phyloP scores from a whole-genome alignment of 2,888 invertebrate genomes.

The Macroteleia sp. region DNA sequence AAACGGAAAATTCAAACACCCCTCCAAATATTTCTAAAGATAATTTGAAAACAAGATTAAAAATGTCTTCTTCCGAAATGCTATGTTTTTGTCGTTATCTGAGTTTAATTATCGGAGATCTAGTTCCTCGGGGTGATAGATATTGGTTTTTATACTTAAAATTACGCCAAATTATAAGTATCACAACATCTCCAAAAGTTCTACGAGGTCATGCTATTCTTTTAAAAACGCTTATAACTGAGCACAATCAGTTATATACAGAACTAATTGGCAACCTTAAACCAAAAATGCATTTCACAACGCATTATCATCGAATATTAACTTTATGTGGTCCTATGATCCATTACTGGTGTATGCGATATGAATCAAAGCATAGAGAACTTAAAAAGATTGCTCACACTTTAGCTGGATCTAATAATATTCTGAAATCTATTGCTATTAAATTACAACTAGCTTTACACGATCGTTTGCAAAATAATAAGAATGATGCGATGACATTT shows the following conservation, averaged over 20 bases:
- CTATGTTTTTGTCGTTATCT: slow-evolving; percentile 40
- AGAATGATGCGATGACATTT: no score
- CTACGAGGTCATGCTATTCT: slow-evolving; percentile 7
- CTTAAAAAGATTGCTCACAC: no score
- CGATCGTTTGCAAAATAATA: no score
- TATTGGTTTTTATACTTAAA: slow-evolving; percentile 42
- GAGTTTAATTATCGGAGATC: slow-evolving; percentile 35
- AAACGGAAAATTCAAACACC: not conserved
- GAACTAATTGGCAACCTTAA: slow-evolving; percentile 34
- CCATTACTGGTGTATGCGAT: no score
- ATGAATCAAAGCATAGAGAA: no score
- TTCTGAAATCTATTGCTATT: no score
- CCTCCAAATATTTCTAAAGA: not conserved
- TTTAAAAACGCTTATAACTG: slow-evolving; percentile 17
- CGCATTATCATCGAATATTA: no score
- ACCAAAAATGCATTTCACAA: no score
- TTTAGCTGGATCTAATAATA: no score
- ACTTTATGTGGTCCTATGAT: no score
- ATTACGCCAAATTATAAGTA: slow-evolving; percentile 4
- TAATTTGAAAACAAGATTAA: slow-evolving; percentile 1
- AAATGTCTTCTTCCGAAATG: slow-evolving; percentile 5
- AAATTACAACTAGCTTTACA: no score
- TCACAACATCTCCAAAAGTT: slow-evolving; percentile 14
- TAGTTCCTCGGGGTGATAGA: slow-evolving; percentile 15
- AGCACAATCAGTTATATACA: slow-evolving; percentile 20